A percentile compares a stretch with the other conserved stretches of the same genome.
Evolutionary conservation across 2,888 invertebrate genomes (phyloP).

Genomic region (Zelleria hepariella): DNA sequence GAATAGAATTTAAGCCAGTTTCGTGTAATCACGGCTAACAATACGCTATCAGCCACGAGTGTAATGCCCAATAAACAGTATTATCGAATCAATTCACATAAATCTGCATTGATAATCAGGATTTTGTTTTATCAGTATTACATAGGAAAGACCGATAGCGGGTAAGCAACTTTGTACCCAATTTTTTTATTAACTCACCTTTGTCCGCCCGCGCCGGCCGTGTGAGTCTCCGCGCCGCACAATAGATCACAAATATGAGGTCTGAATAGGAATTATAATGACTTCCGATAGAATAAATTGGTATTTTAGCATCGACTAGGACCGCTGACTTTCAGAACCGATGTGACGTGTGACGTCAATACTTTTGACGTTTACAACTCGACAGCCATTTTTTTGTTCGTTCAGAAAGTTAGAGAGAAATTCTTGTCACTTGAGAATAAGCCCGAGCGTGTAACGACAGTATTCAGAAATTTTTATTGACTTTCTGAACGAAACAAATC

Average conservation of each 20-base stretch:
- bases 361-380: neutral
- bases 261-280: slow-evolving; percentile 25
- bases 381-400: neutral
- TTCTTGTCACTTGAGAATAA: too few relatives aligned
- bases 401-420: neutral
- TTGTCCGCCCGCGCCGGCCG: slow-evolving; percentile 24
- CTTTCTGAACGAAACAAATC: neutral
- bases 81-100: slow-evolving; percentile 22
- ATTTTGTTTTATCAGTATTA: slow-evolving; percentile 4
- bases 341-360: neutral
- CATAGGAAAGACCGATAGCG: slow-evolving; percentile 16
- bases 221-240: slow-evolving; percentile 21
- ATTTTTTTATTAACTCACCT: slow-evolving; percentile 30
- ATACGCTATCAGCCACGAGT: slow-evolving; percentile 23
- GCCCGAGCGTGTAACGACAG: neutral
- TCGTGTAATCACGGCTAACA: slow-evolving; percentile 16
- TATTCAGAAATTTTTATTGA: neutral
- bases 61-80: slow-evolving; percentile 19
- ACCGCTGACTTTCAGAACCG: neutral
- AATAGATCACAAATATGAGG: slow-evolving; percentile 29
- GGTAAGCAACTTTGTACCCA: slow-evolving; percentile 11
- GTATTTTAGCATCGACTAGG: neutral
- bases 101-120: slow-evolving; percentile 24
- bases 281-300: slow-evolving; percentile 16
- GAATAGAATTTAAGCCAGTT: neutral